These are phyloP conservation scores for Ictalurus furcatus DNA, from an alignment of 2,113 vertebrate genomes.

Conservation along the genomic window DNA sequence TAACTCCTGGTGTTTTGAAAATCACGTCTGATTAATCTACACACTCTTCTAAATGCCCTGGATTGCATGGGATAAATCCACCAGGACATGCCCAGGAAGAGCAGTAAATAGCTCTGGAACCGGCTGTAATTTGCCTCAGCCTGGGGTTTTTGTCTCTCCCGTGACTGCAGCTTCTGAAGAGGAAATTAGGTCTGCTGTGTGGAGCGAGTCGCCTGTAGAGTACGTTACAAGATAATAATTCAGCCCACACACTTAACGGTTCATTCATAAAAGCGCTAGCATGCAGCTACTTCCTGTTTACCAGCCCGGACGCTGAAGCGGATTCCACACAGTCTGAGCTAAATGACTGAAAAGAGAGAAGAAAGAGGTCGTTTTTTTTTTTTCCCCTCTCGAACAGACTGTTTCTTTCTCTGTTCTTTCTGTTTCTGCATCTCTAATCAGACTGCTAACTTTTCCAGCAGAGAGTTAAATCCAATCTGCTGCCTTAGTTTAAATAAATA, in stretches of 20 bases:
- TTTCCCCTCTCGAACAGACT: too few relatives aligned
- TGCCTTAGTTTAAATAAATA: neutral
- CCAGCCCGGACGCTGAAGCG: constrained; percentile 15
- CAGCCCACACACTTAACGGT: constrained; percentile 46
- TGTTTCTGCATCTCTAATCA: neutral
- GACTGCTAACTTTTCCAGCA: neutral
- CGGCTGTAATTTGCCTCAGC: constrained; percentile 31
- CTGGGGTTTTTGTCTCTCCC: constrained; percentile 28
- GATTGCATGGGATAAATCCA: neutral
- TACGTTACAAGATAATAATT: constrained; percentile 47
- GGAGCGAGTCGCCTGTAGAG: constrained; percentile 39
- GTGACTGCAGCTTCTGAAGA: constrained; percentile 5
- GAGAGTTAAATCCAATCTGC: neutral
- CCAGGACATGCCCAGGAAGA: constrained; percentile 37
- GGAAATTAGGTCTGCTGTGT: constrained; percentile 40
- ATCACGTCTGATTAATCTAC: neutral
- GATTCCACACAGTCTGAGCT: constrained; percentile 36
- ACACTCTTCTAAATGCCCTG: neutral
- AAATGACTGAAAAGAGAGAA: neutral
- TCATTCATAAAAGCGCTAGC: constrained; percentile 55
- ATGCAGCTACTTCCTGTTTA: constrained; percentile 48
- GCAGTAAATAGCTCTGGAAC: constrained; percentile 29
- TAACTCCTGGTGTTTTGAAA: neutral
- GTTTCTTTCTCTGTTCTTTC: neutral
- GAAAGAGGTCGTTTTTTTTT: too few relatives aligned